Percentiles rank a stretch among this genome's conserved stretches.
Evolutionary conservation across 2,797 vertebrate species (phyloP).

Genomic region (Squalus acanthias): DNA sequence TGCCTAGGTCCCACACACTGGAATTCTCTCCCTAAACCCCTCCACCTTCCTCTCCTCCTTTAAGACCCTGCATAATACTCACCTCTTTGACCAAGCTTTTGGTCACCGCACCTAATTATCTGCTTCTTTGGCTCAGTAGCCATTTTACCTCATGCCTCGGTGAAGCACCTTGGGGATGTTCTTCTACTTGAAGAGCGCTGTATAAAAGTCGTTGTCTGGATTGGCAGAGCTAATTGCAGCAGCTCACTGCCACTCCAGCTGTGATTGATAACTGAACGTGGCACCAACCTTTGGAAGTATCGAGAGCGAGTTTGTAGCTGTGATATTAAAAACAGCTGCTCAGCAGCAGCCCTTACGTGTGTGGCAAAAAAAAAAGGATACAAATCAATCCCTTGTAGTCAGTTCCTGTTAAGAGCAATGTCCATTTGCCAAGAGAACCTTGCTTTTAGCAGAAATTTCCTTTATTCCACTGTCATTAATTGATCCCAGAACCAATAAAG

Average conservation of each 20-base stretch:
- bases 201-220: background rate
- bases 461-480: conserved; percentile 5
- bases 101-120: background rate
- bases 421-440: background rate
- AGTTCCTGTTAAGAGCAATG: background rate
- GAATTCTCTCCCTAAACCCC: background rate
- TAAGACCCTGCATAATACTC: background rate
- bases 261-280: background rate
- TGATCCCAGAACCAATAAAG: conserved; percentile 20
- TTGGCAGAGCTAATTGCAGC: background rate
- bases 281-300: conserved; percentile 1
- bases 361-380: background rate
- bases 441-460: conserved; percentile 18
- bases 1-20: background rate
- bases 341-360: background rate
- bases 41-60: background rate
- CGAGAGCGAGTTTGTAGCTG: background rate
- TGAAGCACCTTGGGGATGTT: background rate
- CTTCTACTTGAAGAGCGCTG: background rate
- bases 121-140: background rate
- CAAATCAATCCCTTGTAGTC: background rate
- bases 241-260: background rate
- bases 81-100: background rate
- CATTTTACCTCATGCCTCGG: background rate
- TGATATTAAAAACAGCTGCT: conserved; percentile 13